Evolutionary conservation across 2,797 vertebrate species (phyloP).

Genomic region (Momotus momota): DNA sequence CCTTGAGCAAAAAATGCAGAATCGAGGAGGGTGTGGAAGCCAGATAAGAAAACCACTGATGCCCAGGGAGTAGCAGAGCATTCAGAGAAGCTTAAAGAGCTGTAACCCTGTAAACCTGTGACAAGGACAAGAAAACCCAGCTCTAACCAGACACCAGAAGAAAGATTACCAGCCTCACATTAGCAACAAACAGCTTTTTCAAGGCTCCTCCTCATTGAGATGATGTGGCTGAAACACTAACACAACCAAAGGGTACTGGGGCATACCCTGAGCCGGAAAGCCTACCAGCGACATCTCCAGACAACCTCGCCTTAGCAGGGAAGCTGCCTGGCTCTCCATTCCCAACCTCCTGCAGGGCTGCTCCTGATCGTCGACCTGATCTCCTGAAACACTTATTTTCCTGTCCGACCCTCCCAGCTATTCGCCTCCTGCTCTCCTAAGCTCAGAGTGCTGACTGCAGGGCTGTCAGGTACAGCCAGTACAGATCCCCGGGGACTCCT

Average conservation of each 20-base stretch:
- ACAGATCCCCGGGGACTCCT: background rate
- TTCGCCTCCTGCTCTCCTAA: background rate
- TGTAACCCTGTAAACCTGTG: background rate
- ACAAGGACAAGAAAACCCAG: background rate
- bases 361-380: background rate
- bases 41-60: background rate
- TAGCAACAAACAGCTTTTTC: background rate
- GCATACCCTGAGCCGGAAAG: background rate
- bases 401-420: background rate
- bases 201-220: background rate
- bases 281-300: background rate
- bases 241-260: background rate
- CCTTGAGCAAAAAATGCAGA: background rate
- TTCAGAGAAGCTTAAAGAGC: background rate
- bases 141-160: background rate
- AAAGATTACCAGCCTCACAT: background rate
- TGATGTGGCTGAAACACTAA: background rate
- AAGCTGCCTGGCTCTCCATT: background rate
- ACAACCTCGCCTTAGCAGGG: accelerated
- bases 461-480: background rate
- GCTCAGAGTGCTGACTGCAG: background rate
- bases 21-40: background rate
- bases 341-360: background rate
- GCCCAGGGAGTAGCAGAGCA: background rate
- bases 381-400: background rate